Base-by-base conservation (phyloP, 1,140 invertebrate genomes). In the Drosophila littoralis region DNA sequence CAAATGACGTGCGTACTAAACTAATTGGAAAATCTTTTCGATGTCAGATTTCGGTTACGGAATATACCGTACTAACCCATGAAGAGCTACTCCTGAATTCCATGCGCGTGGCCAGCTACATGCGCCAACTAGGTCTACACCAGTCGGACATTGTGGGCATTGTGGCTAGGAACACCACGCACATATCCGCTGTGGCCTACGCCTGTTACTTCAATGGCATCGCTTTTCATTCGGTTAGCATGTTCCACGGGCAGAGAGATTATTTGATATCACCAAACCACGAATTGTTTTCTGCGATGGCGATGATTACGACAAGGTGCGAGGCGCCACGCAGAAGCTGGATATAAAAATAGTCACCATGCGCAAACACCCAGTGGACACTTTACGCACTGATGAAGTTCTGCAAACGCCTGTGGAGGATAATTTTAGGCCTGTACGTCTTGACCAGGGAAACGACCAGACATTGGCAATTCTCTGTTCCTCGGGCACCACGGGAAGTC, bases 401-500 rank as follows among this genome's bases (percentile, higher is more conserved):
- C 50, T 91, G 6, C 13, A 32, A 1, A 73, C 80, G 0, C 40
- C 58, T 7, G 36, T 79, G 1, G 66, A 64, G 8, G 10, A 36
- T 0, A 46, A 68, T 7, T 79, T 75, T 13, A 12, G 65, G 13
- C 75, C 85, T 6, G 33, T 32, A 0, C 33, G 12, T 0, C 22
- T 90, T 12, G 66, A 85, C 12, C 32, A 59, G 8, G 86, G 76
- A n/a, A 73, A 60, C 35, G 46, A 90, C 46, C 79, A 90, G 36
- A 81, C 51, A 0, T 72, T 92, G 10, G 90, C 92, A 7, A 93
- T 93, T 76, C 78, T 93, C 13, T 93, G 91, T 68, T 93, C 95
- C 1, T 96, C 95, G 46, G 96, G 96, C 7, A 96, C 96, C 5
- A 96, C 96, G 28, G 95, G 96, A 60, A 90, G 93, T 13, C 96